Conservation (phyloP, 2,888 invertebrate genomes). For the Eupithecia dodoneata region DNA sequence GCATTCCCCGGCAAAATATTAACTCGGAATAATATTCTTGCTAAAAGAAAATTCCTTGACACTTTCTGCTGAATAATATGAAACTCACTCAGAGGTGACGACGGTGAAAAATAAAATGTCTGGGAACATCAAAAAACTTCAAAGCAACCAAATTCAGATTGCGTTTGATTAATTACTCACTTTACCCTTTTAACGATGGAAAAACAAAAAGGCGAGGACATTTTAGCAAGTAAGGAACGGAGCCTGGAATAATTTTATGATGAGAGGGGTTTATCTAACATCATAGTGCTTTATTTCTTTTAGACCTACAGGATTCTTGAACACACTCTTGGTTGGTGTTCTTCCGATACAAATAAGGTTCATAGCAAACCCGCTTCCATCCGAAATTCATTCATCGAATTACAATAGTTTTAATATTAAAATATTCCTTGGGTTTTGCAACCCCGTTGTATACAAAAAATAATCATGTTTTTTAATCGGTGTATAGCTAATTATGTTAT, state of each 20-base stretch:
- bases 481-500: too few species aligned
- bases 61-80: not conserved
- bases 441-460: too few species aligned
- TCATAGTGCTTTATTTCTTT: too few species aligned
- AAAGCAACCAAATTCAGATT: constrained; percentile 36
- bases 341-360: too few species aligned
- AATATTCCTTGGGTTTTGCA: too few species aligned
- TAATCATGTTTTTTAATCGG: too few species aligned
- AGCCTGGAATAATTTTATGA: not conserved
- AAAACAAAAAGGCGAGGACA: constrained; percentile 19
- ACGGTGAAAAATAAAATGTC: not conserved
- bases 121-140: constrained; percentile 3
- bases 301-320: too few species aligned
- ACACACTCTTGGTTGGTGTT: too few species aligned
- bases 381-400: too few species aligned
- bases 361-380: too few species aligned
- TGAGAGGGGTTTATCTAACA: not conserved
- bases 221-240: constrained; percentile 4
- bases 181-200: constrained; percentile 13
- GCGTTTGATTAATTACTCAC: constrained; percentile 36
- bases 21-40: not conserved
- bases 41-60: not conserved
- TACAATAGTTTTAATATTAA: too few species aligned
- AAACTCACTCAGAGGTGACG: not conserved
- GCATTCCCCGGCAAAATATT: not conserved